phyloP scores from a whole-genome alignment of 2,888 invertebrate species.

The Drepanosiphum platanoidis region DNA sequence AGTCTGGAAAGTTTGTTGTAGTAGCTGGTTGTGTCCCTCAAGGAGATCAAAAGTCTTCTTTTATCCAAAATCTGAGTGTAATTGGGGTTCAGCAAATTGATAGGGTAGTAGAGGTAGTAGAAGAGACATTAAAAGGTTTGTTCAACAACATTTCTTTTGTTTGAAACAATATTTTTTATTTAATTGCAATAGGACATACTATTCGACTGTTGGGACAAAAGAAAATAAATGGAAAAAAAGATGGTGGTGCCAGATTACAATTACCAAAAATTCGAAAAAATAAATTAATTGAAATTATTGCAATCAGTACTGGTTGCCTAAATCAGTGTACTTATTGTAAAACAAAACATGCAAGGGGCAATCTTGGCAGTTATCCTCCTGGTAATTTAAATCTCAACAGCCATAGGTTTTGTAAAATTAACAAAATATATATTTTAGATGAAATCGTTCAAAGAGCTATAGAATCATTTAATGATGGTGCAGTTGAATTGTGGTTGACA shows the following conservation, averaged over 20 bases:
- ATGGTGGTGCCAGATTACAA: constrained; percentile 86
- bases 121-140: constrained; percentile 92
- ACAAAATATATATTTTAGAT: constrained; percentile 68
- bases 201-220: constrained; percentile 84
- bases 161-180: constrained; percentile 43
- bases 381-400: constrained; percentile 64
- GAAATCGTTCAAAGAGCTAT: constrained; percentile 88
- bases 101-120: constrained; percentile 95
- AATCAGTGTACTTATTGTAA: constrained; percentile 99
- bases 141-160: neutral
- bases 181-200: constrained; percentile 72
- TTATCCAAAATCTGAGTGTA: constrained; percentile 83
- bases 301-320: constrained; percentile 94
- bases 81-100: constrained; percentile 99
- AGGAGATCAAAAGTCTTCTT: constrained; percentile 81
- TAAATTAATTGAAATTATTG: constrained; percentile 95
- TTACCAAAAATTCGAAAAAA: constrained; percentile 96
- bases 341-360: constrained; percentile 96
- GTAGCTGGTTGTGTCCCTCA: constrained; percentile 99
- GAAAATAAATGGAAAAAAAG: constrained; percentile 79
- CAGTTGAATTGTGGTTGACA: constrained; percentile 96
- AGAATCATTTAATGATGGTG: constrained; percentile 91
- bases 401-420: neutral
- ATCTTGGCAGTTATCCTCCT: constrained; percentile 92
- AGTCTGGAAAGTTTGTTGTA: constrained; percentile 83